Evolutionary conservation across 2,113 vertebrate genomes (phyloP).

Genomic region (Plecturocebus donacophilus): DNA sequence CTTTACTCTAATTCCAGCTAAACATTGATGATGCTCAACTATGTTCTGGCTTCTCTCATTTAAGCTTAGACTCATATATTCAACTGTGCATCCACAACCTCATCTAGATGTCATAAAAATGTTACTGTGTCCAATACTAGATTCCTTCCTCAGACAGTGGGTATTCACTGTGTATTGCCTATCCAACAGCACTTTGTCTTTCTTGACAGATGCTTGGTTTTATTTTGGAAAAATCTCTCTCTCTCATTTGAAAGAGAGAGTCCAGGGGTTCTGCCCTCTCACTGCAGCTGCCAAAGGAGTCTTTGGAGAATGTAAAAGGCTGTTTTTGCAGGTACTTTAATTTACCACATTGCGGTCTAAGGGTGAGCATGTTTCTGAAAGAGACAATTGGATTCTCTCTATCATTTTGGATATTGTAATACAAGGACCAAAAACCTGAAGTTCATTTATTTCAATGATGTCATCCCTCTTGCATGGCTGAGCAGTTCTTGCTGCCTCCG

Average conservation of each 20-base stretch:
- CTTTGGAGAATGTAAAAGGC: not conserved
- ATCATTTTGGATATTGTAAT: not conserved
- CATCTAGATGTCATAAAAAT: not conserved
- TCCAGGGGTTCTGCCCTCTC: not conserved
- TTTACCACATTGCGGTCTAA: not conserved
- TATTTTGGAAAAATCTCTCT: not conserved
- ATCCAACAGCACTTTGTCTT: not conserved
- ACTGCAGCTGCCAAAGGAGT: not conserved
- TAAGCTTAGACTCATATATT: not conserved
- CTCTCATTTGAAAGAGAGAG: not conserved
- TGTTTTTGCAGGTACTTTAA: not conserved
- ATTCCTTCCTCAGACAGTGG: not conserved
- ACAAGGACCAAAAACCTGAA: not conserved
- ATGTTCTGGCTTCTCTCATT: not conserved
- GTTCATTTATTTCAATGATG: not conserved
- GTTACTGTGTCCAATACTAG: not conserved
- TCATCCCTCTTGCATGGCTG: not conserved
- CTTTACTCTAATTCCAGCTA: not conserved
- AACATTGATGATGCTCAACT: not conserved
- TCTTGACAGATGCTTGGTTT: not conserved
- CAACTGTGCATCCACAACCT: not conserved
- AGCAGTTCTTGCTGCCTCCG: not conserved
- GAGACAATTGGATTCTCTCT: not conserved
- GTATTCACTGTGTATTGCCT: not conserved
- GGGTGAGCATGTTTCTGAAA: not conserved